phyloP scores from a whole-genome alignment of 2,113 vertebrate species.

The Ammodytes dubius region DNA sequence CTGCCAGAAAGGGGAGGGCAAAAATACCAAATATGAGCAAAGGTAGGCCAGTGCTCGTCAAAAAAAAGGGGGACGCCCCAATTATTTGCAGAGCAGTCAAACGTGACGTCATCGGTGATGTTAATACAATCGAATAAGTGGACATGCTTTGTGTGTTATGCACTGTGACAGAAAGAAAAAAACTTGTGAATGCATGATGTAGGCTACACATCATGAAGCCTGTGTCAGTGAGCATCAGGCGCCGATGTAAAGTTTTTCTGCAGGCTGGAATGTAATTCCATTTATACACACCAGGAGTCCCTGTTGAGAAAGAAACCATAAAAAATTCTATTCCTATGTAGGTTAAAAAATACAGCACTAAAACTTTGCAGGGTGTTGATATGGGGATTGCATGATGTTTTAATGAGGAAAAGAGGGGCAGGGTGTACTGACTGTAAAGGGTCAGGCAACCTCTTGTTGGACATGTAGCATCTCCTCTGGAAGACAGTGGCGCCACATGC shows the following conservation, averaged over 20 bases:
- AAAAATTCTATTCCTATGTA: not conserved
- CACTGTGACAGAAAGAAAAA: accelerated
- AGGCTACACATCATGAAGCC: not conserved
- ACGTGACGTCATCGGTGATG: not conserved
- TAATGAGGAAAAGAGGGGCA: not conserved
- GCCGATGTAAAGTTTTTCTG: conserved; percentile 3
- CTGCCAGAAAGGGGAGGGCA: conserved; percentile 53
- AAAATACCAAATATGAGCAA: conserved; percentile 30
- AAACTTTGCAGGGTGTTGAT: too few species aligned
- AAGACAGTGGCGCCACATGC: not conserved
- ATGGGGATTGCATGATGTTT: not conserved
- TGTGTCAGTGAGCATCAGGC: not conserved
- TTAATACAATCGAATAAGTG: too few species aligned
- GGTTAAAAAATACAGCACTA: not conserved
- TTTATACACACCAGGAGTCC: conserved; percentile 39
- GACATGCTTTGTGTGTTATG: not conserved
- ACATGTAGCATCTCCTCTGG: not conserved
- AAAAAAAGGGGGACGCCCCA: conserved; percentile 38
- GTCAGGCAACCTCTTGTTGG: not conserved
- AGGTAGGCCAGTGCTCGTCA: conserved; percentile 1
- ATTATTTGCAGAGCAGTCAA: not conserved
- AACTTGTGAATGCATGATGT: not conserved
- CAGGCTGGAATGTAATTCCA: not conserved
- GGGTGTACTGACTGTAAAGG: not conserved
- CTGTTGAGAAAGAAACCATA: not conserved